Base-by-base conservation (phyloP, 2,113 vertebrate genomes). In the Micronisus gabar region DNA sequence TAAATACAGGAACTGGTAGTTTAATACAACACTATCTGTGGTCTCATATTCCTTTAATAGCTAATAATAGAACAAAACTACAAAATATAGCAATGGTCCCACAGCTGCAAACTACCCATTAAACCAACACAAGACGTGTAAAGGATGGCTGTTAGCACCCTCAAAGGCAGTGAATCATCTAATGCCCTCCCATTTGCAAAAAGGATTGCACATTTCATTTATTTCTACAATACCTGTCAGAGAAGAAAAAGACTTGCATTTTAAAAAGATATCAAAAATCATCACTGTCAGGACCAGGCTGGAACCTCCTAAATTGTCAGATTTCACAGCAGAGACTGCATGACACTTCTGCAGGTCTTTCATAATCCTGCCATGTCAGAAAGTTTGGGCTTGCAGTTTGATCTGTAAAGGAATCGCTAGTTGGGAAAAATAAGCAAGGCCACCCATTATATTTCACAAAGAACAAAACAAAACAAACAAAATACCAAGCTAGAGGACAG, bases 21-120 rank as follows among this genome's bases (percentile, higher is more conserved):
- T 93, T 80, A 45, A 82, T 40, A 45, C 50, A 19, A 25, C 41
- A 2, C 34, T 86, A 6, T 78, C 76, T 41, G 2, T 72, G 36
- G 52, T 53, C 76, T 65, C 86, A 45, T 94, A 92, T 93, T 92
- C 72, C 95, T 90, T 83, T 61, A 55, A 72, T 47, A 87, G 62
- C 88, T 94, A 91, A 88, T 88, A 95, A 97, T 84, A 93, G 86
- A 76, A 80, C 41, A 62, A 56, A 62, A 62, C 62, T 56, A 78
- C 85, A 79, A 89, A 93, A 84, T 78, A 59, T 1, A 93, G 83
- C 88, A 70, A 25, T 26, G 92, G 97, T 93, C 90, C 88, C 76
- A 85, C 89, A 93, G 55, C 67, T 84, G 81, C 90, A 95, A 97
- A 27, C 19, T 68, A 73, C 90, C 94, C 86, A 84, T 98, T 97